phyloP scores from a whole-genome alignment of 2,888 invertebrate species.

The Melinopterus prodromus region DNA sequence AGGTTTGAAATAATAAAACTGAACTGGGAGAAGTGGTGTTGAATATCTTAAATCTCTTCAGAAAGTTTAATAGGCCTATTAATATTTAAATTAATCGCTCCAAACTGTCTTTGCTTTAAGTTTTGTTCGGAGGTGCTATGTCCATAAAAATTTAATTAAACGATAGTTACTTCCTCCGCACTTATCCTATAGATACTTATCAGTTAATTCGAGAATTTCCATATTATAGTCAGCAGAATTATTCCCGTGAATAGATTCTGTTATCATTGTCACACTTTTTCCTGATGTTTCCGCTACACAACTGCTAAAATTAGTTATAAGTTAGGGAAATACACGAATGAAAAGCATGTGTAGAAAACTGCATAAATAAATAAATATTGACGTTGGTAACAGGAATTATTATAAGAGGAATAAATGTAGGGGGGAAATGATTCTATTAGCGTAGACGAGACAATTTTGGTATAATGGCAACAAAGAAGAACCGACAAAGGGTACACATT shows the following conservation, averaged over 20 bases:
- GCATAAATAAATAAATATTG: too few relatives aligned
- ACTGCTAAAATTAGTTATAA: too few relatives aligned
- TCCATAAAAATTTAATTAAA: not conserved
- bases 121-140: not conserved
- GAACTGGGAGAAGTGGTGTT: not conserved
- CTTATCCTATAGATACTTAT: not conserved
- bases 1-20: not conserved
- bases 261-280: not conserved
- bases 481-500: too few relatives aligned
- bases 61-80: not conserved
- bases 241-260: not conserved
- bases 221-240: not conserved
- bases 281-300: too few relatives aligned
- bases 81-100: not conserved
- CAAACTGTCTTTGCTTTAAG: not conserved
- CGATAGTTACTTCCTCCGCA: not conserved
- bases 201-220: not conserved
- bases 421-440: too few relatives aligned
- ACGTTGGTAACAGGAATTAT: too few relatives aligned
- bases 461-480: too few relatives aligned
- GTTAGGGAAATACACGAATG: too few relatives aligned
- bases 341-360: too few relatives aligned
- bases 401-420: too few relatives aligned
- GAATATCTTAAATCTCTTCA: not conserved
- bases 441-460: too few relatives aligned